Percentiles rank a stretch among this genome's conserved stretches.
phyloP scores from a whole-genome alignment of 1,140 invertebrate species.

The Musca domestica region DNA sequence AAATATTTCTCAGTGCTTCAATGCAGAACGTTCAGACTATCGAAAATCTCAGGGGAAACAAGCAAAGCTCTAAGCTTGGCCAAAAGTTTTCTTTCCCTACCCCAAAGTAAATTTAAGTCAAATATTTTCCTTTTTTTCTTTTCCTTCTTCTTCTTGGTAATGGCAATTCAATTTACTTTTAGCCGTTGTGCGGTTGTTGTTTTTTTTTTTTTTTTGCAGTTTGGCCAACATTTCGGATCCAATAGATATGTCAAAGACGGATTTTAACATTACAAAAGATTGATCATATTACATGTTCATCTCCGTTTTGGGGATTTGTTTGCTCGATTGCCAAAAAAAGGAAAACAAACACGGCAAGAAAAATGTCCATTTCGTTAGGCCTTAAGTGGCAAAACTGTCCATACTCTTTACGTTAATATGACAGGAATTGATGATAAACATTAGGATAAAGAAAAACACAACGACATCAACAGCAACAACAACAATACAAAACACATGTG shows the following conservation, averaged over 20 bases:
- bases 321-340: not conserved
- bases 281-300: no score
- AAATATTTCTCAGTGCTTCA: not conserved
- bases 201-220: not conserved
- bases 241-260: no score
- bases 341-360: no score
- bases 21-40: not conserved
- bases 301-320: not conserved
- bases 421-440: constrained; percentile 18
- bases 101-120: not conserved
- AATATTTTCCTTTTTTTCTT: not conserved
- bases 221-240: not conserved
- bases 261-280: no score
- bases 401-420: constrained; percentile 7
- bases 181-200: no score
- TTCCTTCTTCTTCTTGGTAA: not conserved
- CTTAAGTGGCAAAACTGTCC: constrained; percentile 13
- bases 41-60: not conserved
- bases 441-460: not conserved
- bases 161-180: no score
- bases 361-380: no score
- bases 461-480: not conserved
- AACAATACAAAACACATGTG: not conserved
- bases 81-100: not conserved
- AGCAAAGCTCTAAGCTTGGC: not conserved